Evolutionary conservation across 1,140 invertebrate genomes (phyloP), one percentile per base, ranked within the genome.

Genomic region (Drosophila malerkotliana): DNA sequence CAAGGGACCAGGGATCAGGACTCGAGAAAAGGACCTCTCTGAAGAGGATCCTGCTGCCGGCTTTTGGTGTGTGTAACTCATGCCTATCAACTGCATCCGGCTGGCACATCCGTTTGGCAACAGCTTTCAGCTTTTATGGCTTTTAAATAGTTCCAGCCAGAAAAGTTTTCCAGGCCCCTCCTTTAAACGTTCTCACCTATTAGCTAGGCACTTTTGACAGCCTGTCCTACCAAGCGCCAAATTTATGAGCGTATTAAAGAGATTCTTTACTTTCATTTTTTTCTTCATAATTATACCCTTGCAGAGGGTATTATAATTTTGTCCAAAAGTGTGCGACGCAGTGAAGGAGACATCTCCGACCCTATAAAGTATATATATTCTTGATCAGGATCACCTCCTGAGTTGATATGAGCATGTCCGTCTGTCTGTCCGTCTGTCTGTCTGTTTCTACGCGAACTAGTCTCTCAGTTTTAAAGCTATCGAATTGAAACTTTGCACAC

Each of bases 41-140:
- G 34, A 10, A 37, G 14, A 34, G 61, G 59, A 56, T 63, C 61
- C 61, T 64, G 56, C 26, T 21, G 24, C 45, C 18, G 44, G 15
- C 44, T 18, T 52, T 59, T 30, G 62, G 51, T 58, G 63, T 68
- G 60, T 68, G 47, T 73, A 78, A 78, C 82, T 82, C 78, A 45
- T 79, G 83, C 83, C 83, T 88, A 87, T 88, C 83, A 87, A 81
- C 67, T 87, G 83, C 83, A 87, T 88, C 83, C 83, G 83, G 83
- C 74, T 69, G 78, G 78, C 78, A 72, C 62, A 82, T 88, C 83
- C 83, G 78, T 88, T 88, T 71, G 83, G 78, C 75, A 87, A 87
- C 83, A 87, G 83, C 83, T 88, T 87, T 88, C 72, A 63, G 83
- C 83, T 87, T 87, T 87, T 88, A 87, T 87, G 83, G 83, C 83